Percentiles rank a stretch among this genome's conserved stretches.
These are phyloP conservation scores for Antennarius maculatus DNA, from an alignment of 2,797 vertebrate species.

Conservation along the genomic window DNA sequence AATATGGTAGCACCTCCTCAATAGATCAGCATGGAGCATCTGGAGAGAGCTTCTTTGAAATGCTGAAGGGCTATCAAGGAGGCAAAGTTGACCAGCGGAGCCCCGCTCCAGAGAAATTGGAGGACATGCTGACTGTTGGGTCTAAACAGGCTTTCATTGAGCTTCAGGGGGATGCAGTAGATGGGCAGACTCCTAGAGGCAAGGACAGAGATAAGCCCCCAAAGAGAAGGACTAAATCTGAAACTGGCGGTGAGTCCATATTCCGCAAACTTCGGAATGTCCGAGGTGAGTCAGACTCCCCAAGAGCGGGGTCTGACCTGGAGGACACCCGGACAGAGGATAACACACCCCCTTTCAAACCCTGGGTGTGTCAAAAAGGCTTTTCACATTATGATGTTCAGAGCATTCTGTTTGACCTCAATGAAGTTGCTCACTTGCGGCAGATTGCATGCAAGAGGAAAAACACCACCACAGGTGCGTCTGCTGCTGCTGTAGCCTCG, in stretches of 20 bases:
- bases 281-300: conserved; percentile 89
- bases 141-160: conserved; percentile 85
- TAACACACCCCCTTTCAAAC: conserved; percentile 76
- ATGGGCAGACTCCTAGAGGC: conserved; percentile 82
- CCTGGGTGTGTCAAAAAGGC: conserved; percentile 93
- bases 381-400: conserved; percentile 97
- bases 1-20: conserved; percentile 97
- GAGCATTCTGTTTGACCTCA: conserved; percentile 95
- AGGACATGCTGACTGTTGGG: conserved; percentile 87
- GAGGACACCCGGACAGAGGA: conserved; percentile 92
- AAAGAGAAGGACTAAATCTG: conserved; percentile 95
- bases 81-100: conserved; percentile 89
- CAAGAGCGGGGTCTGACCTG: conserved; percentile 83
- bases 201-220: conserved; percentile 94
- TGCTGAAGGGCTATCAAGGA: conserved; percentile 92
- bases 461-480: conserved; percentile 94
- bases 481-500: conserved; percentile 92
- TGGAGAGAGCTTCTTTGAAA: conserved; percentile 94
- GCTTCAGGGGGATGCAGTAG: conserved; percentile 85
- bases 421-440: conserved; percentile 88
- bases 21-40: conserved; percentile 93
- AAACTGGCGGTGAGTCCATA: conserved; percentile 96
- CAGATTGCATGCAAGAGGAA: conserved; percentile 91
- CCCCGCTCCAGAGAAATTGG: conserved; percentile 86
- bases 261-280: conserved; percentile 94